Evolutionary conservation across 2,113 vertebrate species (phyloP).

Genomic region (Brachionichthys hirsutus): DNA sequence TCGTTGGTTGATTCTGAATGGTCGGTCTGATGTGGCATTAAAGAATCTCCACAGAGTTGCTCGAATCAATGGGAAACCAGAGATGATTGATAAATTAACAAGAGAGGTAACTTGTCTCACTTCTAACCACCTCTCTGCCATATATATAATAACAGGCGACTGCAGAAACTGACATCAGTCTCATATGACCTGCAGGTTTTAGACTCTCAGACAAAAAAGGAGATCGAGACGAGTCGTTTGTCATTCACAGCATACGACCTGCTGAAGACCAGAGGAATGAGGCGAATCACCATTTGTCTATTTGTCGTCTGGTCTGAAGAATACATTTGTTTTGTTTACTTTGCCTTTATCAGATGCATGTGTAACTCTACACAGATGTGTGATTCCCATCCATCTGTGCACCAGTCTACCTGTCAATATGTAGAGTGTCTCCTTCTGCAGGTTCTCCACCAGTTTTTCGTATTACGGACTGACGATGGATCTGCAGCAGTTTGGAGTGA

Average conservation of each 20-base stretch:
- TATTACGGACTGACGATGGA: slow-evolving; percentile 94
- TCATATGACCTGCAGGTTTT: slow-evolving; percentile 72
- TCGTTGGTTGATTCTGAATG: slow-evolving; percentile 78
- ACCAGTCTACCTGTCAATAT: not conserved
- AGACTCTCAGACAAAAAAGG: slow-evolving; percentile 80
- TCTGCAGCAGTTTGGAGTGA: slow-evolving; percentile 88
- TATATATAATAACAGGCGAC: not conserved
- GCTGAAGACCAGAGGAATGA: slow-evolving; percentile 40
- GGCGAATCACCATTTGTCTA: slow-evolving; percentile 78
- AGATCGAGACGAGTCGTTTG: slow-evolving; percentile 41
- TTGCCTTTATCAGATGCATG: not conserved
- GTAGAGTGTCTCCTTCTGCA: slow-evolving; percentile 16
- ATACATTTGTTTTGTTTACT: not conserved
- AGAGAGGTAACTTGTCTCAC: slow-evolving; percentile 69
- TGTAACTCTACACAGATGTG: not conserved
- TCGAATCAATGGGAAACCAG: slow-evolving; percentile 75
- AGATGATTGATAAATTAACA: slow-evolving; percentile 73
- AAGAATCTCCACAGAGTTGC: slow-evolving; percentile 79
- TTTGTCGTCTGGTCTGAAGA: slow-evolving; percentile 74
- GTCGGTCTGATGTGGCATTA: slow-evolving; percentile 68
- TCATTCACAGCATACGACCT: slow-evolving; percentile 52
- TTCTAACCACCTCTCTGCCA: not conserved
- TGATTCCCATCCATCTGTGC: not conserved
- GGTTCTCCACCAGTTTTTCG: slow-evolving; percentile 89
- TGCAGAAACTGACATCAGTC: not conserved